Evolutionary conservation across 2,797 vertebrate species (phyloP), one percentile per base, ranked within the genome.

Genomic region (Eutrigla gurnardus): DNA sequence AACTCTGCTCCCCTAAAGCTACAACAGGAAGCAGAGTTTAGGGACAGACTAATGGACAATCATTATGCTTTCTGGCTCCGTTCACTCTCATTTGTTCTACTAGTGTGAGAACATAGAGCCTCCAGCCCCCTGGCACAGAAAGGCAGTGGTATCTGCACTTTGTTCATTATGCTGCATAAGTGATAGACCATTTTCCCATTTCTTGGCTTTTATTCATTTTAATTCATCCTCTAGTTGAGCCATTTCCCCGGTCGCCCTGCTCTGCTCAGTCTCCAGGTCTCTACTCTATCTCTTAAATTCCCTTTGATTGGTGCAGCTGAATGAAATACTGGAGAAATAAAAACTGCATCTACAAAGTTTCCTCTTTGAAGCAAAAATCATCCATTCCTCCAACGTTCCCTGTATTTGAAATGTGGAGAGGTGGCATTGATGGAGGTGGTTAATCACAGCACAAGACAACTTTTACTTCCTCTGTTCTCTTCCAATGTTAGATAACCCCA

Each of bases 121-220:
- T 81, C 42, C 37, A 57, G 75, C 76, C 84, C 87, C 75, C 71
- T 5, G 79, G 90, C 90, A 75, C 80, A 84, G 78, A 87, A 75
- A 80, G 74, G 87, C 87, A 86, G 83, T 82, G 75, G 91, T 93
- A 93, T 92, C 90, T 89, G 86, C 83, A 84, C 89, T 91, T 86
- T 87, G 86, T 90, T 93, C 90, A 93, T 93, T 93, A 92, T 80
- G 53, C 75, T 60, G 80, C 73, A 75, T 71, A 88, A 92, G 80
- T 85, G 89, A 92, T 94, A 92, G 85, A 54, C 90, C 79, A 65
- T 91, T 92, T 91, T 87, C 80, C 86, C 84, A 91, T 92, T 92
- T 91, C 84, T 91, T 81, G 83, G 83, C 90, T 90, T 92, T 92
- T 93, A 94, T 92, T 91, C 86, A 39, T 89, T 92, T 93, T 89